These are phyloP conservation scores for Scaptomyza caliginosa DNA, from an alignment of 2,888 invertebrate species.

Conservation along the genomic window DNA sequence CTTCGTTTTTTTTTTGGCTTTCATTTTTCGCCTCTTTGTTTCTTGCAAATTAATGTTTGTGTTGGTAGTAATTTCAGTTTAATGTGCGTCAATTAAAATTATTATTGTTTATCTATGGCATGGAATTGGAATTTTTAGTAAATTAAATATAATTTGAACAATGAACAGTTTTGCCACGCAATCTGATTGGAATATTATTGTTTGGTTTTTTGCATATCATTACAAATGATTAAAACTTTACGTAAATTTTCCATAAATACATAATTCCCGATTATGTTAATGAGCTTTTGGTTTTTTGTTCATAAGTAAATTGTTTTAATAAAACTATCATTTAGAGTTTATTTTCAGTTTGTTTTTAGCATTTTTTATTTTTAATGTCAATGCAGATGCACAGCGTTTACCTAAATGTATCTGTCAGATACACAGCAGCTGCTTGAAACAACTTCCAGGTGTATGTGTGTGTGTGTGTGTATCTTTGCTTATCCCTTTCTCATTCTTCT, in stretches of 20 bases:
- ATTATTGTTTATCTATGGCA: conserved; percentile 64
- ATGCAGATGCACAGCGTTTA: conserved; percentile 11
- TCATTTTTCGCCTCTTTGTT: conserved; percentile 59
- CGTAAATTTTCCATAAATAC: neutral
- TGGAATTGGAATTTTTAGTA: conserved; percentile 37
- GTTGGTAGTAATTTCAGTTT: conserved; percentile 70
- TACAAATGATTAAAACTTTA: neutral
- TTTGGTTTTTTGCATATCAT: neutral
- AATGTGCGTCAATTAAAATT: conserved; percentile 78
- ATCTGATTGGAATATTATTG: conserved; percentile 25
- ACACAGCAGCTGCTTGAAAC: conserved; percentile 34
- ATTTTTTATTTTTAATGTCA: neutral
- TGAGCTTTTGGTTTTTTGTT: neutral
- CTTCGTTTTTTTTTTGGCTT: conserved; percentile 36
- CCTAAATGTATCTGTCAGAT: neutral
- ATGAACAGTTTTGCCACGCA: conserved; percentile 19
- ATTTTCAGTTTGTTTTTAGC: too few species aligned
- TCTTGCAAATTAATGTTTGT: conserved; percentile 56
- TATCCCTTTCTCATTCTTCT: conserved; percentile 50
- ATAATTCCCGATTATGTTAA: neutral
- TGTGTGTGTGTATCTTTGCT: conserved; percentile 35
- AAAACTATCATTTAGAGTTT: too few species aligned
- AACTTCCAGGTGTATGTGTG: conserved; percentile 29
- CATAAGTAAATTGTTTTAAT: neutral
- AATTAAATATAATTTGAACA: conserved; percentile 74